A percentile compares a stretch with the other conserved stretches of the same genome.
Conservation (phyloP, 2,888 invertebrate genomes). For the Rhingia rostrata region DNA sequence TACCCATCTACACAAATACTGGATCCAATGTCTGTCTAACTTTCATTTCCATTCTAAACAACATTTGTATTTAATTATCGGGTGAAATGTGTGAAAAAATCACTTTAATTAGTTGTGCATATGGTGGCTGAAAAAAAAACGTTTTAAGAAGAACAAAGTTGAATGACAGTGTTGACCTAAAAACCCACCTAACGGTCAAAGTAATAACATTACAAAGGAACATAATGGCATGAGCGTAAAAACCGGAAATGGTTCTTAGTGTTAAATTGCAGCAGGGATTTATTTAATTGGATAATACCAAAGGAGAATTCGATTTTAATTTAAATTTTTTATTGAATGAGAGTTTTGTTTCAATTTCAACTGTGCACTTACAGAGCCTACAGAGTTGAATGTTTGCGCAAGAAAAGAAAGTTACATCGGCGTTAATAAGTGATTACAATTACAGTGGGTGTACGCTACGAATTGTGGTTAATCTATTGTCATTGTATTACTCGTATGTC, state of each 20-base stretch:
- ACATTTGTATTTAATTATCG: slow-evolving; percentile 40
- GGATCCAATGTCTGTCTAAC: slow-evolving; percentile 10
- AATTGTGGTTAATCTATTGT: background rate
- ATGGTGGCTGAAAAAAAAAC: slow-evolving; percentile 1
- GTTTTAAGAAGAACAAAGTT: slow-evolving; percentile 12
- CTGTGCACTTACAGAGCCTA: background rate
- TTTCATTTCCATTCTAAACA: slow-evolving; percentile 42
- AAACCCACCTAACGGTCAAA: slow-evolving; percentile 68
- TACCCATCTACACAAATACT: slow-evolving; percentile 9
- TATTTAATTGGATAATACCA: slow-evolving; percentile 25
- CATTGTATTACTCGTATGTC: no score
- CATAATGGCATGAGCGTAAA: slow-evolving; percentile 10
- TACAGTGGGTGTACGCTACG: background rate
- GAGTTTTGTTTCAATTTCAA: slow-evolving; percentile 1
- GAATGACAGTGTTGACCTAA: slow-evolving; percentile 64
- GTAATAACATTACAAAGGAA: slow-evolving; percentile 49
- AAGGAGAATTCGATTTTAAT: background rate
- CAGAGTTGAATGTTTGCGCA: background rate
- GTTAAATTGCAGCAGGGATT: slow-evolving; percentile 26
- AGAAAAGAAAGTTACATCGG: slow-evolving; percentile 31
- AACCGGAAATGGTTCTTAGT: slow-evolving; percentile 59
- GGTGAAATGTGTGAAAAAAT: slow-evolving; percentile 65
- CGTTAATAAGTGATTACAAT: slow-evolving; percentile 11
- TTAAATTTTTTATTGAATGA: slow-evolving; percentile 4
- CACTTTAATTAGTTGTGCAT: slow-evolving; percentile 41